A percentile compares a stretch with the other conserved stretches of the same genome.
Conservation (phyloP, 2,113 vertebrate genomes). For the Chaetodon auriga region DNA sequence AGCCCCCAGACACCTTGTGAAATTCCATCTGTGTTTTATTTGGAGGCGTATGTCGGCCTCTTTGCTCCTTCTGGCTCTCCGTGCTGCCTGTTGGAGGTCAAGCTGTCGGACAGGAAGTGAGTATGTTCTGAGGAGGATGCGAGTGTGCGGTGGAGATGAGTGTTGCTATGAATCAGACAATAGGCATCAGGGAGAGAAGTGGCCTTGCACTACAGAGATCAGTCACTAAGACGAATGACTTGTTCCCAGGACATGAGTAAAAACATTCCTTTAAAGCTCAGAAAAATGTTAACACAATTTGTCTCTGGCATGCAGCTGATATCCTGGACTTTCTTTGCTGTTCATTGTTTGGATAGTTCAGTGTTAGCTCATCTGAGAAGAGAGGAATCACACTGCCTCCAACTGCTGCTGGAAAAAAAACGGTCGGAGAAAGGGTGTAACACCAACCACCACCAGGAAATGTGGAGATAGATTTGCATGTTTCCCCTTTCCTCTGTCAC, state of each 20-base stretch:
- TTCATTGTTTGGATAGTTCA: slow-evolving; percentile 49
- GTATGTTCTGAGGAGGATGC: slow-evolving; percentile 46
- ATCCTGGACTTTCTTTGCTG: slow-evolving; percentile 16
- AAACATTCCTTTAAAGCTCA: slow-evolving; percentile 37
- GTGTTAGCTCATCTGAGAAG: slow-evolving; percentile 31
- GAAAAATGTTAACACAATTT: slow-evolving; percentile 27
- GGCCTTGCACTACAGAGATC: slow-evolving; percentile 35
- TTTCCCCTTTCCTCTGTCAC: slow-evolving; percentile 47
- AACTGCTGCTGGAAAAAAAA: slow-evolving; percentile 3
- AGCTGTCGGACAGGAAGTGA: slow-evolving; percentile 72
- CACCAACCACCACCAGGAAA: slow-evolving; percentile 53
- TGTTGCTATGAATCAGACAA: slow-evolving; percentile 65
- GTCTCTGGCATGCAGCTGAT: slow-evolving; percentile 40
- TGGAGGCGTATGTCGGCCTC: slow-evolving; percentile 18
- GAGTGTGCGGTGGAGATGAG: slow-evolving; percentile 49
- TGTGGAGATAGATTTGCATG: slow-evolving; percentile 46
- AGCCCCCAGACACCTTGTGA: slow-evolving; percentile 23
- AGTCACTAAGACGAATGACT: slow-evolving; percentile 40
- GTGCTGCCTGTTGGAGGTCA: slow-evolving; percentile 47
- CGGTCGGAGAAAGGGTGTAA: slow-evolving; percentile 35
- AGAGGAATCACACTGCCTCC: slow-evolving; percentile 23
- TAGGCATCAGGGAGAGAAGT: slow-evolving; percentile 35
- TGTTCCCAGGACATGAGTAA: slow-evolving; percentile 56
- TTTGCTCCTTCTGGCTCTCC: slow-evolving; percentile 30
- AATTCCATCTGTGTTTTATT: slow-evolving; percentile 62